Percentiles rank a stretch among this genome's conserved stretches.
phyloP scores from a whole-genome alignment of 2,888 invertebrate genomes.

The Cheilosia pagana region DNA sequence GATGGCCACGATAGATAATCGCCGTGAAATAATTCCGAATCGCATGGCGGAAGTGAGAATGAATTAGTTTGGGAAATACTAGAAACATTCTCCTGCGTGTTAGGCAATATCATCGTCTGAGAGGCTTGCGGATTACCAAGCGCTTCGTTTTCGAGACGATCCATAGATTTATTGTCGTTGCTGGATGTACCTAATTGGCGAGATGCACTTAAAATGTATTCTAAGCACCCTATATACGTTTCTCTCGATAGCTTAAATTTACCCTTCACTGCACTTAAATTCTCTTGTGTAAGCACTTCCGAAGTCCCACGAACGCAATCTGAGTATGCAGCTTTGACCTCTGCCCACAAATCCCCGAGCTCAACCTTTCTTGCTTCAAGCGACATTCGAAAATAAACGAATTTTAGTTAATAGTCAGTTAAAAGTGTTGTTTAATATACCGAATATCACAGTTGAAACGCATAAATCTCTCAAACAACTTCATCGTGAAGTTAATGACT shows the following conservation, averaged over 20 bases:
- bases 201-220: constrained; percentile 3
- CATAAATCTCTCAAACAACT: constrained; percentile 23
- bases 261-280: not conserved
- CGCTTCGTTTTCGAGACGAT: not conserved
- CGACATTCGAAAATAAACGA: constrained; percentile 10
- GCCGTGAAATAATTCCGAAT: constrained; percentile 37
- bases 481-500: constrained; percentile 18
- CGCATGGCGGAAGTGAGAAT: constrained; percentile 37
- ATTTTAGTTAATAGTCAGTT: constrained; percentile 9
- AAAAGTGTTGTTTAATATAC: constrained; percentile 19
- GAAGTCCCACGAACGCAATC: constrained; percentile 1
- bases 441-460: not conserved
- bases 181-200: not conserved
- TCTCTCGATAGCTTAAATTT: constrained; percentile 9
- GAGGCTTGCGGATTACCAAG: not conserved
- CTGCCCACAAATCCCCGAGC: not conserved
- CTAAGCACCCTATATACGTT: constrained; percentile 11
- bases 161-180: not conserved
- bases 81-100: not conserved
- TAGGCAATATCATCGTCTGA: not conserved
- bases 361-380: constrained; percentile 18
- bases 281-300: constrained; percentile 2
- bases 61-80: not conserved
- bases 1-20: constrained; percentile 53
- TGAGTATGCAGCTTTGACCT: constrained; percentile 1